Evolutionary conservation across 2,113 vertebrate genomes (phyloP), one percentile per base, ranked within the genome.

Genomic region (Podocnemis expansa): DNA sequence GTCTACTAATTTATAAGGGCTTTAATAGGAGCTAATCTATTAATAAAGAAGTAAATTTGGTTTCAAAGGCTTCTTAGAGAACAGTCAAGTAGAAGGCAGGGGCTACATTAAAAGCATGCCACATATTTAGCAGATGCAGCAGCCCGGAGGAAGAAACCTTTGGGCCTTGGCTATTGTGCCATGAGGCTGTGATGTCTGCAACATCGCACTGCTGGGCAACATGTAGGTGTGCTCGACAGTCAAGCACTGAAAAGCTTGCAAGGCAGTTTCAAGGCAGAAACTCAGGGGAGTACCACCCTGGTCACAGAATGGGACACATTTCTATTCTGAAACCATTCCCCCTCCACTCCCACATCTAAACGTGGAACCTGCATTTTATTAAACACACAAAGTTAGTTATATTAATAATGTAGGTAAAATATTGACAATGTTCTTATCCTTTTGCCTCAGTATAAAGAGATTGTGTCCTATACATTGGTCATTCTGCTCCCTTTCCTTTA

Each of bases 101-200:
- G 87, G 55, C 45, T 43, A 52, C 0, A 0, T 34, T 4, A 43
- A 21, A 10, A 3, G 6, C 25, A 51, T 73, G 19, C 6, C 82
- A 13, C 21, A 12, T 25, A 27, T 16, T n/a, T 19, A 5, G 38
- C n/a, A 55, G 24, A n/a, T 76, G 67, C 79, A 11, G 78, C 55
- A 9, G 25, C 38, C 52, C 11, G 22, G 41, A 19, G 56, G 85
- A 38, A 45, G 63, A 67, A 51, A 27, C 38, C n/a, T 54, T 45
- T 86, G 79, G 51, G 29, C 21, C 43, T 51, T 82, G 24, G 73
- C 73, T 43, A 78, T 78, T 79, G n/a, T 31, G 11, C 31, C 49
- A 70, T 4, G 41, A 75, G 70, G 24, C 19, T 27, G 41, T 27
- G 73, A 43, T 45, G 24, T 38, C 25, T 82, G 54, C 31, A 34